A percentile compares a stretch with the other conserved stretches of the same genome.
phyloP scores from a whole-genome alignment of 2,888 invertebrate species.

The Slavum lentiscoides region DNA sequence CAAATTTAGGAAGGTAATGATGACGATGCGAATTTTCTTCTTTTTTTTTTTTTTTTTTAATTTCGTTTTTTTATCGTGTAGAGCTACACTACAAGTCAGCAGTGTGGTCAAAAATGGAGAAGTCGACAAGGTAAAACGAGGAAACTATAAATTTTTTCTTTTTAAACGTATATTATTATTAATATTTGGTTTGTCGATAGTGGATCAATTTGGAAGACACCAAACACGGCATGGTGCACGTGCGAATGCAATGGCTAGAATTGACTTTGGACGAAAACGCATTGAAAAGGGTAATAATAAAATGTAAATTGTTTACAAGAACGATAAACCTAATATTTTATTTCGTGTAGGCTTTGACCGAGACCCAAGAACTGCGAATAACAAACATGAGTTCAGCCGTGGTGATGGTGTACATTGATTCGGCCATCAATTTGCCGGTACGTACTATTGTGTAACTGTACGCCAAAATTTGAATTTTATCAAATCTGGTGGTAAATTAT shows the following conservation, averaged over 20 bases:
- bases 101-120: slow-evolving; percentile 72
- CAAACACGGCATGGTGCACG: slow-evolving; percentile 89
- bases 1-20: slow-evolving; percentile 79
- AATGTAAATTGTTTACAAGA: slow-evolving; percentile 13
- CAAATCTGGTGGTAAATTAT: slow-evolving; percentile 33
- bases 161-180: background rate
- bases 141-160: background rate
- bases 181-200: slow-evolving; percentile 62
- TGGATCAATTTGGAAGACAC: slow-evolving; percentile 95
- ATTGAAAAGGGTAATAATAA: slow-evolving; percentile 71
- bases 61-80: slow-evolving; percentile 60
- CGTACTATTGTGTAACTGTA: slow-evolving; percentile 59
- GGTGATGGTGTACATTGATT: slow-evolving; percentile 87
- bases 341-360: slow-evolving; percentile 68
- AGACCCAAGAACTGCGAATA: slow-evolving; percentile 74
- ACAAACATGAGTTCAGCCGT: slow-evolving; percentile 77
- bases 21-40: background rate
- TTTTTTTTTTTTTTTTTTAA: background rate
- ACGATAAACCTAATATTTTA: slow-evolving; percentile 35
- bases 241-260: slow-evolving; percentile 87
- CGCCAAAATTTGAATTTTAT: slow-evolving; percentile 35
- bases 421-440: slow-evolving; percentile 88
- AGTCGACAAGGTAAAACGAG: slow-evolving; percentile 68
- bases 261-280: slow-evolving; percentile 69
- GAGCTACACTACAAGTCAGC: slow-evolving; percentile 74